phyloP scores from a whole-genome alignment of 2,113 vertebrate genomes.

The Platanista minor region DNA sequence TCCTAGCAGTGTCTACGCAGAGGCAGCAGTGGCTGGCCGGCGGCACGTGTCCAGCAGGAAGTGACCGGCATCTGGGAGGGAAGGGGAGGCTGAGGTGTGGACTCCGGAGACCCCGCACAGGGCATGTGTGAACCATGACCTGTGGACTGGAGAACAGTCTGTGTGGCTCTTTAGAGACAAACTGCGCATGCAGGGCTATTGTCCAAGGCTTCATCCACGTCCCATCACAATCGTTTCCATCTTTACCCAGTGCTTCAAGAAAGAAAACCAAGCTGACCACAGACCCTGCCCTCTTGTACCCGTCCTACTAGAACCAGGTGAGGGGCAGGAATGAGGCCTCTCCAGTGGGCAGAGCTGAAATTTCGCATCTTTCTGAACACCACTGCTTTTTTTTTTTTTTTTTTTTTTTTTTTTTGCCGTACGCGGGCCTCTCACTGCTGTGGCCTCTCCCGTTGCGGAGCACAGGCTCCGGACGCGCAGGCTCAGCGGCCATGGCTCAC shows the following conservation, averaged over 20 bases:
- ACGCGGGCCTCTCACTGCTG: too few species aligned
- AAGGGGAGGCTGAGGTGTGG: not conserved
- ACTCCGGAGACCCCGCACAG: not conserved
- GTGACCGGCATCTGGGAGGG: not conserved
- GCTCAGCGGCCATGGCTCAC: too few species aligned
- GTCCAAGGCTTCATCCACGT: not conserved
- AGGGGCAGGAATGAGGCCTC: not conserved
- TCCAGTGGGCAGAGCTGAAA: not conserved
- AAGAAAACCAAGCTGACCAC: not conserved
- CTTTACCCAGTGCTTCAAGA: not conserved
- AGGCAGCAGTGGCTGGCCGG: not conserved
- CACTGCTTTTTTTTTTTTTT: too few species aligned
- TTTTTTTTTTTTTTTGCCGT: too few species aligned
- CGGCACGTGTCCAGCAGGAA: not conserved
- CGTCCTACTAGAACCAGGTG: too few species aligned
- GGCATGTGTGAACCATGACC: rapidly evolving
- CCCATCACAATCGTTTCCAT: rapidly evolving
- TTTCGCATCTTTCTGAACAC: not conserved
- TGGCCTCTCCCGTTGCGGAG: too few species aligned
- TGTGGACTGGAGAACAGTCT: not conserved
- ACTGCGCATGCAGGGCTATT: rapidly evolving
- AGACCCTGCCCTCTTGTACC: not conserved
- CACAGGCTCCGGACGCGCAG: too few species aligned
- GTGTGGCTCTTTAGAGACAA: not conserved
- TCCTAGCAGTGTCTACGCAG: rapidly evolving